phyloP scores from a whole-genome alignment of 2,113 vertebrate genomes.

The Melanocharis versteri region DNA sequence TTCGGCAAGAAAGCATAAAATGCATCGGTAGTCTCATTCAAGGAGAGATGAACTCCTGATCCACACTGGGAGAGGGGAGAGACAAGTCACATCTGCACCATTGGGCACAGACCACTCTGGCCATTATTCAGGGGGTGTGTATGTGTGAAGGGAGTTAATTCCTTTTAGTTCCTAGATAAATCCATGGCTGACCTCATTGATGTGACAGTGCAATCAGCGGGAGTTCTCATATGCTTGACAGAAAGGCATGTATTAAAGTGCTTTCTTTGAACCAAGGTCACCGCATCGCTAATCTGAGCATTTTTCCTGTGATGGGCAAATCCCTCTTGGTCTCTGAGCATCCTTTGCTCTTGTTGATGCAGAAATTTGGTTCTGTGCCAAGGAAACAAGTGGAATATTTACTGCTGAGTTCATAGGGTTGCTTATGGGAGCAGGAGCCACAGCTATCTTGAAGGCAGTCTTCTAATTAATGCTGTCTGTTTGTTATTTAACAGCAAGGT shows the following conservation, averaged over 20 bases:
- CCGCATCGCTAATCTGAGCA: not conserved
- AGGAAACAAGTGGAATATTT: not conserved
- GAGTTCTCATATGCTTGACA: slow-evolving; percentile 16
- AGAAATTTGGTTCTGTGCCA: not conserved
- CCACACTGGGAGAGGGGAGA: not conserved
- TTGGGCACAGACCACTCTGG: not conserved
- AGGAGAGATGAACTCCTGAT: not conserved
- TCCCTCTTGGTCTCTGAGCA: not conserved
- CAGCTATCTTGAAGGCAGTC: not conserved
- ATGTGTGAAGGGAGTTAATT: slow-evolving; percentile 34
- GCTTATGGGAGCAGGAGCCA: not conserved
- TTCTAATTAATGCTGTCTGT: not conserved
- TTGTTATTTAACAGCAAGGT: not conserved
- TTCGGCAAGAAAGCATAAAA: not conserved
- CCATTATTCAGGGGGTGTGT: not conserved
- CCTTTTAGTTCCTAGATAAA: slow-evolving; percentile 34
- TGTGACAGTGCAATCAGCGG: slow-evolving; percentile 28
- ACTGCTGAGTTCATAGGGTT: not conserved
- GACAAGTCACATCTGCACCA: not conserved
- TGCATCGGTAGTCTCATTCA: not conserved
- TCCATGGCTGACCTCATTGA: slow-evolving; percentile 28
- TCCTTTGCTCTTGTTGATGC: not conserved
- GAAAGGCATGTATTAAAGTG: not conserved
- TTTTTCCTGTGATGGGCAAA: slow-evolving; percentile 8
- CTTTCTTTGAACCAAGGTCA: slow-evolving; percentile 33